These are phyloP conservation scores for Drosophila hydei DNA, from an alignment of 1,140 invertebrate genomes.

Conservation along the genomic window DNA sequence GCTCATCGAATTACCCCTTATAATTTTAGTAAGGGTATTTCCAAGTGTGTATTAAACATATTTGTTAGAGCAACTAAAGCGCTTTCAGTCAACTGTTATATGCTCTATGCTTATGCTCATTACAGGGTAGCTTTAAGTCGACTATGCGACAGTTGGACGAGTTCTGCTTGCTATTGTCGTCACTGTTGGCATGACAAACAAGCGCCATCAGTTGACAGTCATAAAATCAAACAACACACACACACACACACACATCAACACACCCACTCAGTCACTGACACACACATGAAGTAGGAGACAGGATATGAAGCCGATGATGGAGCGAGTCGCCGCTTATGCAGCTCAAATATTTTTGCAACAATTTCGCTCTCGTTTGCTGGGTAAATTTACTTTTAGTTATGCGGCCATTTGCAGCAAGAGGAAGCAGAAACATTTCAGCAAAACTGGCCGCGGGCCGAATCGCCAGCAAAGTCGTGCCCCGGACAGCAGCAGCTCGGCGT, in stretches of 20 bases:
- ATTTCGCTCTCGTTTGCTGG: constrained; percentile 71
- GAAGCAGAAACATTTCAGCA: constrained; percentile 15
- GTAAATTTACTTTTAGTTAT: constrained; percentile 77
- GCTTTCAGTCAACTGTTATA: too few relatives aligned
- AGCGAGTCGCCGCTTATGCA: constrained; percentile 54
- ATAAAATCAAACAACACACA: constrained; percentile 68
- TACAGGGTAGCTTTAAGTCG: not conserved
- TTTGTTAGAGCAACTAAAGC: too few relatives aligned
- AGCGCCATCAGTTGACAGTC: constrained; percentile 75
- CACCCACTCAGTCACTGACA: not conserved
- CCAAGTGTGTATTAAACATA: too few relatives aligned
- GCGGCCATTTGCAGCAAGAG: constrained; percentile 64
- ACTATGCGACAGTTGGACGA: not conserved
- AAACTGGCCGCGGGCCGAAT: constrained; percentile 30
- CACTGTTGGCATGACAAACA: constrained; percentile 73
- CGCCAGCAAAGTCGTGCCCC: constrained; percentile 2
- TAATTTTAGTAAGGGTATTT: too few relatives aligned
- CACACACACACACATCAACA: not conserved
- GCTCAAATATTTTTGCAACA: constrained; percentile 78
- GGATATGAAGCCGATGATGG: constrained; percentile 13
- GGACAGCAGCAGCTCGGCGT: constrained; percentile 12
- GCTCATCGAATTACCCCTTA: too few relatives aligned
- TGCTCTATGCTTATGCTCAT: too few relatives aligned
- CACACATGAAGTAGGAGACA: not conserved
- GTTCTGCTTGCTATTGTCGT: not conserved